Base-by-base conservation (phyloP, 2,797 vertebrate species). In the Peromyscus attwateri region DNA sequence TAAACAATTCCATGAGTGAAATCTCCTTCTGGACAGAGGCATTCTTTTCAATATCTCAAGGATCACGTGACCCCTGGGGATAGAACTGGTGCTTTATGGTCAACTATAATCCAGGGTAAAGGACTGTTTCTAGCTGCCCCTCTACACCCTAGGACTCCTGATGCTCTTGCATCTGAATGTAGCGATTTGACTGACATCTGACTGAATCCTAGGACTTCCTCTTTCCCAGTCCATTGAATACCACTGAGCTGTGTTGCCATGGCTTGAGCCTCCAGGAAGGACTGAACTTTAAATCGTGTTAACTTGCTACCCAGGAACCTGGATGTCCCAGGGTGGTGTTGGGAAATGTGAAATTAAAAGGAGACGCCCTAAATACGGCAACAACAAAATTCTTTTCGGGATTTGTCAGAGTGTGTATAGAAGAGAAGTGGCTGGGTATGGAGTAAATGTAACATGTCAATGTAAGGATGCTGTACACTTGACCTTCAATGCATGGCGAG, bases 261-360 rank as follows among this genome's bases (percentile, higher is more conserved):
- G 98, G 99, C 95, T 97, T 98, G 98, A 97, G 94, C 97, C 37
- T 92, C 91, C 96, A 94, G 84, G 94, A 98, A 87, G 98, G 97
- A 98, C 98, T 97, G 97, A 98, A 99, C 99, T 99, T 99, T 98
- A 98, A 98, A 98, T 98, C 98, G 97, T 98, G 98, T 98, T 97
- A 96, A 71, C 94, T 92, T 89, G 97, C 93, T 97, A 91, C 81
- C 81, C 62, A 76, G 79, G 97, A 98, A 97, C 94, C 93, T 92
- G 94, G 96, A 97, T 97, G 95, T 96, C 95, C 96, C 6, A 0
- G 92, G 31, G 52, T 37, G 91, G 25, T 19, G 25, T 25, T 66
- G 57, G 70, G 77, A 93, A 94, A 81, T 55, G 25, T 71, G 77
- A 91, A 75, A 66, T 71, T 37, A 46, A 87, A 93, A 94, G 52